These are phyloP conservation scores for Corythornis vintsioides DNA, from an alignment of 2,113 vertebrate genomes.

Conservation along the genomic window DNA sequence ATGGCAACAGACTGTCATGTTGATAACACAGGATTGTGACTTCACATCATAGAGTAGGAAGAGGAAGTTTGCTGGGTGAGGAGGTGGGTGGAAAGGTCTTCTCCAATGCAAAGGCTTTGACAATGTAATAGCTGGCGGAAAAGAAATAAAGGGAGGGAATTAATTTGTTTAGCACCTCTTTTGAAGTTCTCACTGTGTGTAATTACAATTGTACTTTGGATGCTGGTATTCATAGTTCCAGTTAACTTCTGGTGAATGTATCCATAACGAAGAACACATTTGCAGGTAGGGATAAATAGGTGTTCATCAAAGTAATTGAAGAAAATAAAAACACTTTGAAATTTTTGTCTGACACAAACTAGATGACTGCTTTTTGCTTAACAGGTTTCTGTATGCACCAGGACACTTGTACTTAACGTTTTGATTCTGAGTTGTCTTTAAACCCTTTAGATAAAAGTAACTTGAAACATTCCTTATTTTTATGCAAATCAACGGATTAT, in stretches of 20 bases:
- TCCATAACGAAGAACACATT: not conserved
- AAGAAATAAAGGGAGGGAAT: conserved; percentile 5
- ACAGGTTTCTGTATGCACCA: fast-evolving
- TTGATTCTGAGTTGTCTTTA: not conserved
- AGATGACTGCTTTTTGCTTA: not conserved
- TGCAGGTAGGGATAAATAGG: not conserved
- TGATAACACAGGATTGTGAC: conserved; percentile 40
- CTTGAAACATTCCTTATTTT: not conserved
- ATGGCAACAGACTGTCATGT: conserved; percentile 33
- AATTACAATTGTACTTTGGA: conserved; percentile 5
- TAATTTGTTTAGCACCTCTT: conserved; percentile 15
- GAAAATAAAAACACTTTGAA: not conserved
- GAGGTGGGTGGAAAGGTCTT: conserved; percentile 32
- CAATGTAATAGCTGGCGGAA: not conserved
- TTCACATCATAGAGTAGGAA: conserved; percentile 15
- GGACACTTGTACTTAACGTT: not conserved
- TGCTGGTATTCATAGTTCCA: not conserved
- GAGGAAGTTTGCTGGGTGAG: conserved; percentile 43
- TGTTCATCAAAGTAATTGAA: not conserved
- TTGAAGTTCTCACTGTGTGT: not conserved
- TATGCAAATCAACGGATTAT: not conserved
- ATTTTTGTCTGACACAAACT: not conserved
- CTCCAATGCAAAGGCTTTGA: conserved; percentile 13
- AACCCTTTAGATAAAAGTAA: not conserved
- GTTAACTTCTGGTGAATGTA: not conserved